A percentile compares a stretch with the other conserved stretches of the same genome.
Evolutionary conservation across 2,113 vertebrate genomes (phyloP).

Genomic region (Oncorhynchus kisutch): DNA sequence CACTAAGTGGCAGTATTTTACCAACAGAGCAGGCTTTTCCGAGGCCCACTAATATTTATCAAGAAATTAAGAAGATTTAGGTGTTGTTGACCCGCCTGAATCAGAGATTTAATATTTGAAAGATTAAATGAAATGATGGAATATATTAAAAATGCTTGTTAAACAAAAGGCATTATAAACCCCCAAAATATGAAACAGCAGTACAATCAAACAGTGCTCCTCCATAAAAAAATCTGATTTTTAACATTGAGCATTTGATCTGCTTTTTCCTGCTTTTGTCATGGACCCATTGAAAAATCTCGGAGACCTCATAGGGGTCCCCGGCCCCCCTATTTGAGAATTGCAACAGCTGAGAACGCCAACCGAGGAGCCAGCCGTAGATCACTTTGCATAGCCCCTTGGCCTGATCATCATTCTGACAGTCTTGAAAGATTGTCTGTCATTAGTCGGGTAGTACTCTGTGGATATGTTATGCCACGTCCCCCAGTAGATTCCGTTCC

Average conservation of each 20-base stretch:
- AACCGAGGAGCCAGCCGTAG: neutral
- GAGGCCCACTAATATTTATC: neutral
- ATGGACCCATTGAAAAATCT: too few species aligned
- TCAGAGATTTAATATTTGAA: too few species aligned
- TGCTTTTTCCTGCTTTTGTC: neutral
- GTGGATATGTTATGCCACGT: constrained; percentile 85
- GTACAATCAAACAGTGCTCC: too few species aligned
- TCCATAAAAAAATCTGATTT: neutral
- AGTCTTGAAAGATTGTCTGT: constrained; percentile 85
- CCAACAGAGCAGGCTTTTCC: neutral
- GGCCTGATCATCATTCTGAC: constrained; percentile 95
- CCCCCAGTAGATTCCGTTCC: constrained; percentile 96
- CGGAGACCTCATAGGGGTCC: too few species aligned
- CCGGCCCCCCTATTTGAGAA: too few species aligned
- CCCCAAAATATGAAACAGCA: too few species aligned
- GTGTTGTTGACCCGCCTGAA: too few species aligned
- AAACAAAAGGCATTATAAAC: too few species aligned
- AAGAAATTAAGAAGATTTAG: too few species aligned
- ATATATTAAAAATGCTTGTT: too few species aligned
- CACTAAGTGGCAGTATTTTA: constrained; percentile 54
- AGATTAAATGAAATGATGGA: too few species aligned
- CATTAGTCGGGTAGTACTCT: constrained; percentile 77
- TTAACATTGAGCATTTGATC: neutral
- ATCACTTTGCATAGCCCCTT: constrained; percentile 81
- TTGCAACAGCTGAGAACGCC: too few species aligned